These are phyloP conservation scores for Orientallactaga bullata DNA, from an alignment of 2,113 vertebrate species.

Conservation along the genomic window DNA sequence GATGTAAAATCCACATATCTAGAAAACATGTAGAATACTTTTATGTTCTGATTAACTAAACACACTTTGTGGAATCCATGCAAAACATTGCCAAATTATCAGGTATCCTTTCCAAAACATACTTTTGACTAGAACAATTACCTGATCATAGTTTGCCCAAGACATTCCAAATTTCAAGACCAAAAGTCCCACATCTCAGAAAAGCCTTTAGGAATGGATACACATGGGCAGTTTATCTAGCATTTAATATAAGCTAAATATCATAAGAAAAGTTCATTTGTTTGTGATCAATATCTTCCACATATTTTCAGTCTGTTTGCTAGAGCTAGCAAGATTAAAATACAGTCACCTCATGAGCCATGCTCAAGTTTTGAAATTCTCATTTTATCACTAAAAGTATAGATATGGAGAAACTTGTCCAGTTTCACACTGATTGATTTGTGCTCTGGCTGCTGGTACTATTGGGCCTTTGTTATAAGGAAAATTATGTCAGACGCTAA, in stretches of 20 bases:
- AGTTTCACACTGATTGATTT: not conserved
- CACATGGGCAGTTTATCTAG: not conserved
- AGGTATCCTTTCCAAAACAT: not conserved
- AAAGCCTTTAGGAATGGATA: accelerated
- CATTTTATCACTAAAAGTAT: not conserved
- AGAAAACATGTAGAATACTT: not conserved
- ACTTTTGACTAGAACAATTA: not conserved
- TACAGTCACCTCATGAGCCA: not conserved
- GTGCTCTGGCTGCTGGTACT: not conserved
- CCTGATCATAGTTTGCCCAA: not conserved
- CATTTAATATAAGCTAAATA: not conserved
- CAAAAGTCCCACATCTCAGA: not conserved
- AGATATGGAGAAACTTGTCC: not conserved
- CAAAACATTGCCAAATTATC: conserved; percentile 4
- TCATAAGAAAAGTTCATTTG: not conserved
- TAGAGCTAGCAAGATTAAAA: accelerated
- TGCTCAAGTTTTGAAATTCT: not conserved
- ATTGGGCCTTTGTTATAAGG: not conserved
- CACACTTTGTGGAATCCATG: not conserved
- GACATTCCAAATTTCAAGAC: not conserved
- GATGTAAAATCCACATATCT: not conserved
- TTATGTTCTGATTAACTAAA: not conserved
- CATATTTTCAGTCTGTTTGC: not conserved
- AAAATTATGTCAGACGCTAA: not conserved
- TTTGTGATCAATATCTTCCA: not conserved